Base-by-base conservation (phyloP, 2,888 invertebrate genomes). In the Dastarcus helophoroides region DNA sequence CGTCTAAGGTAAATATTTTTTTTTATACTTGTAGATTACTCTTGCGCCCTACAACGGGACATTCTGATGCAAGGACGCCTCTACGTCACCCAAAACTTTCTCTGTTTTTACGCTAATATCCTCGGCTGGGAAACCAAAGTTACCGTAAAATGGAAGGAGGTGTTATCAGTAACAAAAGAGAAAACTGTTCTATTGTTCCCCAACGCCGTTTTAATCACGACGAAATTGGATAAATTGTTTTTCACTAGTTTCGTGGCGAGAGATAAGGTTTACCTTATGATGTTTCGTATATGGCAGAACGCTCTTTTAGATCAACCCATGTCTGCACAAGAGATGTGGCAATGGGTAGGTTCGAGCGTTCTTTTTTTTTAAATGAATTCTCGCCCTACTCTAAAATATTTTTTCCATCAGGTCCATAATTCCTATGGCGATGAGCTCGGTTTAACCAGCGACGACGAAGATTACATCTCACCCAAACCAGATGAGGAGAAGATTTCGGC, bases 91-190 rank as follows among this genome's bases (percentile, higher is more conserved):
- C 90, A 90, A 65, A 86, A 86, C 63, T 90, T 85, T 69, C 72
- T 95, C 37, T 94, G 94, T 62, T 97, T 97, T 68, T 86, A 95
- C 68, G 93, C 95, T 12, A 95, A 91, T 63, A 94, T 97, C 55
- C 91, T 97, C 62, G 79, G 89, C 50, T 95, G 93, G 93, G 93
- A 94, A 65, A 94, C 91, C 4, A 74, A 72, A 55, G 69, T 93
- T 39, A 77, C 75, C 29, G 70, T 94, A 30, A 76, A 78, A 46
- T 89, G 89, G 79, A 85, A 82, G 56, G 91, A 94, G 51, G 84
- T 97, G 36, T 81, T 84, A 4, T 77, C 85, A 28, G 86, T 97
- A 57, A 91, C 91, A 22, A 95, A 95, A 65, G 91, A 91, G 62
- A 89, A 88, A 67, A 90, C 90, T 1, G 84, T 82, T 9, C 69